Evolutionary conservation across 2,113 vertebrate species (phyloP), one percentile per base, ranked within the genome.

Genomic region (Saccopteryx leptura): DNA sequence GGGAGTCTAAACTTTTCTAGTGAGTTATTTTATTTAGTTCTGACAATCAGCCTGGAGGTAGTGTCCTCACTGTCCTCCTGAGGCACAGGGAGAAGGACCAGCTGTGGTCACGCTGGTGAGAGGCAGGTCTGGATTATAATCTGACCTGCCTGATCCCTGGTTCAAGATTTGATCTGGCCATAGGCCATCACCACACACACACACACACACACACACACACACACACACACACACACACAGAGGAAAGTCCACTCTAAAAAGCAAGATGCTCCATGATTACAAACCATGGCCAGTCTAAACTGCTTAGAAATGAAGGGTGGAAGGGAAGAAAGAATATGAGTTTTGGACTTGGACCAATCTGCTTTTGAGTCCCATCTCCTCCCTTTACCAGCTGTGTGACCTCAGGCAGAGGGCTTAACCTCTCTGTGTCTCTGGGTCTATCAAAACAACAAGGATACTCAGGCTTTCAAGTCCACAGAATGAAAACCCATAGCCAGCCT

Each of bases 1-100:
- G 33, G 63, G 50, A 52, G 14, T 17, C 56, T 3, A 0, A 2
- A 2, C 3, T 9, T n/a, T 79, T 14, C 83, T 24, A 0, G 4
- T 1, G 6, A 21, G 5, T 33, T 46, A n/a, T 8, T 9, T 56
- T 28, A 33, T 63, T 18, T 9, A 23, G 3, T 26, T 54, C 88
- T n/a, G 50, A 50, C 28, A 1, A 1, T 58, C 8, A 28, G 7
- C 71, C 58, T 13, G 76, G 56, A 74, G 46, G 58, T 4, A 33
- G 10, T 52, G 26, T 3, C n/a, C 17, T 48, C 46, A 9, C 2
- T 39, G 63, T 61, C 52, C 14, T 13, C 52, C 56, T 0, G 5
- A 78, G 48, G 23, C 79, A 76, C 33, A 19, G 61, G 17, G 71
- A 28, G 54, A n/a, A 7, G 10, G 56, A 7, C 24, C 69, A 26